Conservation (phyloP, 2,888 invertebrate species). For the Pollenia amentaria region DNA sequence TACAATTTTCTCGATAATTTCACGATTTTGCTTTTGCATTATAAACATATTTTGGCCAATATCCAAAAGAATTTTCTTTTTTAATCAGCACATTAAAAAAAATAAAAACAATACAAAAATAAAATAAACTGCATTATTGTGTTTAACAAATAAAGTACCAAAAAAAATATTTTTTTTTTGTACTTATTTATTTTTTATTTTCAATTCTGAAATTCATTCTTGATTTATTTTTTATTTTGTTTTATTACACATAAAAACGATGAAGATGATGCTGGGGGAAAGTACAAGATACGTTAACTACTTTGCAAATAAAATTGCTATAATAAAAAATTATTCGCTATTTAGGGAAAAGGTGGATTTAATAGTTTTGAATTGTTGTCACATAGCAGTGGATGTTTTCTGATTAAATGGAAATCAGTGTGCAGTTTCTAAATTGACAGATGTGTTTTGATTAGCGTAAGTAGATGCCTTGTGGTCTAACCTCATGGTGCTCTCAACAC, state of each 20-base stretch:
- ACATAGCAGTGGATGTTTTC: no score
- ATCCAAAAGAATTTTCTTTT: slow-evolving; percentile 82
- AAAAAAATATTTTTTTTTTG: slow-evolving; percentile 50
- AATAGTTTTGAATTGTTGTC: no score
- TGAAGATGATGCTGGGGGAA: slow-evolving; percentile 45
- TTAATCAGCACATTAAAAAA: slow-evolving; percentile 80
- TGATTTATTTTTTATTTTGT: slow-evolving; percentile 56
- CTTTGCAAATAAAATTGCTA: background rate
- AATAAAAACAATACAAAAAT: slow-evolving; percentile 36
- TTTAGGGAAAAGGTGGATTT: no score
- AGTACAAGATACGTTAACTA: background rate
- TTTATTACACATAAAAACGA: slow-evolving; percentile 60
- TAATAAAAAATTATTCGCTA: background rate
- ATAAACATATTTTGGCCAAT: slow-evolving; percentile 82
- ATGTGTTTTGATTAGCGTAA: no score
- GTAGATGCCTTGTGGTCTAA: no score
- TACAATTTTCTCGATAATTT: slow-evolving; percentile 74
- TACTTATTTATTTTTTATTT: slow-evolving; percentile 51
- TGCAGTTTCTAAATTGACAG: no score
- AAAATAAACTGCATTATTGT: slow-evolving; percentile 51
- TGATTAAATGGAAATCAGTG: no score
- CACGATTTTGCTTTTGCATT: slow-evolving; percentile 56
- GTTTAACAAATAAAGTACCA: slow-evolving; percentile 52
- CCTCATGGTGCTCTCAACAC: no score
- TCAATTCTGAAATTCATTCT: slow-evolving; percentile 60